A percentile compares a stretch with the other conserved stretches of the same genome.
Conservation (phyloP, 2,797 vertebrate genomes). For the Paramormyrops hopkinsi region DNA sequence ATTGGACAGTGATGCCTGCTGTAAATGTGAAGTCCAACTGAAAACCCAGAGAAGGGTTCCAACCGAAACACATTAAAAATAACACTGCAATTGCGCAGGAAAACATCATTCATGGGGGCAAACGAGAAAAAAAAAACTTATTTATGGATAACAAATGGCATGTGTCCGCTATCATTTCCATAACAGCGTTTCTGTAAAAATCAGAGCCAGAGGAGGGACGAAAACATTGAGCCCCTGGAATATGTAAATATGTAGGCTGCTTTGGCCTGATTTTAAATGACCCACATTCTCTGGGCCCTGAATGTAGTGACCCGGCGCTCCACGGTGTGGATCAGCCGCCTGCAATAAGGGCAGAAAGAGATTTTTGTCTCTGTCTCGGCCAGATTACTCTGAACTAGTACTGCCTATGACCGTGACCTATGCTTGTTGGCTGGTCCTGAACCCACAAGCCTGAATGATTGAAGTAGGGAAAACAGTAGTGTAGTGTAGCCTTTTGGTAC, state of each 20-base stretch:
- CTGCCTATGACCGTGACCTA: not conserved
- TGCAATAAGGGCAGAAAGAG: not conserved
- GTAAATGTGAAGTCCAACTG: not conserved
- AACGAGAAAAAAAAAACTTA: slow-evolving; percentile 2
- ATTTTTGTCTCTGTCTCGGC: not conserved
- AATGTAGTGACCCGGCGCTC: not conserved
- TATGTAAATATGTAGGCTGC: not conserved
- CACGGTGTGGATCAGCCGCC: not conserved
- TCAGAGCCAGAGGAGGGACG: not conserved
- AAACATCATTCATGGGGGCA: not conserved
- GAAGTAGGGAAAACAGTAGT: not conserved
- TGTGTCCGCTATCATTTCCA: not conserved
- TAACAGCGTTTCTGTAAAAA: not conserved
- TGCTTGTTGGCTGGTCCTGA: not conserved
- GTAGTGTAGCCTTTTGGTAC: not conserved
- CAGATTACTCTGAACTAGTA: slow-evolving; percentile 10
- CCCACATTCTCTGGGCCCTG: not conserved
- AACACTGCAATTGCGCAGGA: no score
- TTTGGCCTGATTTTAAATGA: not conserved
- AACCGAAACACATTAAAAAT: not conserved
- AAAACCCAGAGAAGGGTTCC: not conserved
- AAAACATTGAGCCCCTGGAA: not conserved
- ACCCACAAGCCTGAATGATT: not conserved
- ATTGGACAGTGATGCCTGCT: not conserved
- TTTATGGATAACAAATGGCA: not conserved